phyloP scores from a whole-genome alignment of 2,888 invertebrate species.

The Odontothrips loti region DNA sequence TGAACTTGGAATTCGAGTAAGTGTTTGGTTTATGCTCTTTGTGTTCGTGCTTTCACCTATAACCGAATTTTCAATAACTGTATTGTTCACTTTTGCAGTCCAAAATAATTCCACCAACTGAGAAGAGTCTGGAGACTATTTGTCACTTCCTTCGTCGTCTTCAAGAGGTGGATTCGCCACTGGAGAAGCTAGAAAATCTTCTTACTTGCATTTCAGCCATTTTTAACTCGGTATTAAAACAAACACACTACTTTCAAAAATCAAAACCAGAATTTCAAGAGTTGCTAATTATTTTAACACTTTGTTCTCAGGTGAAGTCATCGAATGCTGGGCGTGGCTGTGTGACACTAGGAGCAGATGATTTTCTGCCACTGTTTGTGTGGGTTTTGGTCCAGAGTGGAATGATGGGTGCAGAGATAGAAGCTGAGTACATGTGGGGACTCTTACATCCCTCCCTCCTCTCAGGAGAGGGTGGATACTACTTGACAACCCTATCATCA shows the following conservation, averaged over 20 bases:
- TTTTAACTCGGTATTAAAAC: slow-evolving; percentile 66
- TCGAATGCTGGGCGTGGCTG: slow-evolving; percentile 53
- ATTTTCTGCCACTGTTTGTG: slow-evolving; percentile 85
- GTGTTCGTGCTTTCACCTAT: slow-evolving; percentile 27
- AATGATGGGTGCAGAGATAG: slow-evolving; percentile 87
- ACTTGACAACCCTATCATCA: slow-evolving; percentile 87
- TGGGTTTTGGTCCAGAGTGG: slow-evolving; percentile 87
- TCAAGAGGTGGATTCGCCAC: slow-evolving; percentile 86
- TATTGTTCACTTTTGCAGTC: slow-evolving; percentile 49
- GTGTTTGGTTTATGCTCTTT: slow-evolving; percentile 34
- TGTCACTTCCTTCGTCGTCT: slow-evolving; percentile 73
- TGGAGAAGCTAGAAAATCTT: slow-evolving; percentile 88
- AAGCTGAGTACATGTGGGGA: slow-evolving; percentile 93
- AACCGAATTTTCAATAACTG: slow-evolving; percentile 6
- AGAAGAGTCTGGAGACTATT: slow-evolving; percentile 69
- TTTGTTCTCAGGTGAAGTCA: slow-evolving; percentile 57
- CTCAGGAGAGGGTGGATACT: slow-evolving; percentile 91
- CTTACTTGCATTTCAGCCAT: slow-evolving; percentile 84
- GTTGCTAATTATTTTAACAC: neutral
- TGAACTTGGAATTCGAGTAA: slow-evolving; percentile 65
- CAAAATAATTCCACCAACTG: slow-evolving; percentile 71
- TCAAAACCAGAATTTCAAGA: neutral
- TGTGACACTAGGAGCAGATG: slow-evolving; percentile 71
- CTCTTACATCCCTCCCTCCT: slow-evolving; percentile 84
- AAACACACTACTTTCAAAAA: neutral